Evolutionary conservation across 2,888 invertebrate species (phyloP).

Genomic region (Brachycybe producta): DNA sequence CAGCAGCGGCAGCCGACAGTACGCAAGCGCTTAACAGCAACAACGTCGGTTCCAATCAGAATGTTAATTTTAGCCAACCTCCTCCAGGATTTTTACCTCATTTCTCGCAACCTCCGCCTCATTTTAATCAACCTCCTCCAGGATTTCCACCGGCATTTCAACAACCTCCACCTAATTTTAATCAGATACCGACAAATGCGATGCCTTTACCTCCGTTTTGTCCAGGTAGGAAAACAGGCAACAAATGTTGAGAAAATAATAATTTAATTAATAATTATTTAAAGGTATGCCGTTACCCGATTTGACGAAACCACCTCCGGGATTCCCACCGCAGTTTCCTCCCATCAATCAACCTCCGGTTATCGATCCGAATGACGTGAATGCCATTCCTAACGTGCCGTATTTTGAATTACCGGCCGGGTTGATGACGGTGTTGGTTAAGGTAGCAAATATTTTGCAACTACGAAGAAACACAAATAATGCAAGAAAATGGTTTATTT

Average conservation of each 20-base stretch:
- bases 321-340: conserved; percentile 40
- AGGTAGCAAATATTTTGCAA: conserved; percentile 47
- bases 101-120: conserved; percentile 46
- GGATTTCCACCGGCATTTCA: conserved; percentile 33
- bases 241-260: too few species aligned
- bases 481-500: too few species aligned
- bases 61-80: conserved; percentile 39
- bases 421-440: conserved; percentile 91
- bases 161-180: conserved; percentile 35
- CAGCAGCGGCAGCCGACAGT: conserved; percentile 21
- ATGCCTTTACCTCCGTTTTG: conserved; percentile 16
- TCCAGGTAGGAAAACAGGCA: conserved; percentile 11
- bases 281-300: conserved; percentile 17
- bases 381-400: conserved; percentile 71
- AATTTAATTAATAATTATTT: too few species aligned
- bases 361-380: conserved; percentile 37
- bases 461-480: too few species aligned
- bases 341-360: conserved; percentile 30
- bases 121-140: conserved; percentile 37
- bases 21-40: conserved; percentile 14
- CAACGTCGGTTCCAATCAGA: too few species aligned
- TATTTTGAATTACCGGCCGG: conserved; percentile 97
- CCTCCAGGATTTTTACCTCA: conserved; percentile 42
- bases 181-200: conserved; percentile 33
- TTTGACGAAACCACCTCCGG: conserved; percentile 53